phyloP scores from a whole-genome alignment of 1,140 invertebrate genomes.

The Chymomyza costata region DNA sequence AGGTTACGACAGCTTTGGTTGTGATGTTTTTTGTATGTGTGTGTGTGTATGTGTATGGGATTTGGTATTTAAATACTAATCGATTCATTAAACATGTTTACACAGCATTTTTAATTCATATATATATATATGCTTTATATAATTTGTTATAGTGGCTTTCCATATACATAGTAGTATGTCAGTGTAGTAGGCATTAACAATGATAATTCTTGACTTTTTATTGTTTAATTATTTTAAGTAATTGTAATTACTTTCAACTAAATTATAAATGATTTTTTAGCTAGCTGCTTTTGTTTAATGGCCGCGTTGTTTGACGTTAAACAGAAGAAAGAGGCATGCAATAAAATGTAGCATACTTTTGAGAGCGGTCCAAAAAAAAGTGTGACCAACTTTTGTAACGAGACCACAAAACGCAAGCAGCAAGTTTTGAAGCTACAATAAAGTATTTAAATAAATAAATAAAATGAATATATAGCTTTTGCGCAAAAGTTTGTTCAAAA shows the following conservation, averaged over 20 bases:
- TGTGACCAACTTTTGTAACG: too few relatives aligned
- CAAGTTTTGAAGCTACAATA: constrained; percentile 38
- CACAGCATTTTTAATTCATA: constrained; percentile 31
- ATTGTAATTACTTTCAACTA: too few relatives aligned
- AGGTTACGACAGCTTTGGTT: too few relatives aligned
- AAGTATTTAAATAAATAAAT: constrained; percentile 18
- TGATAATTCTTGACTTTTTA: too few relatives aligned
- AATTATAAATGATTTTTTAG: too few relatives aligned
- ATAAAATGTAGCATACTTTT: constrained; percentile 60
- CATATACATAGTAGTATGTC: constrained; percentile 41
- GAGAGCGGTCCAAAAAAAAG: constrained; percentile 38
- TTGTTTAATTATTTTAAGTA: too few relatives aligned
- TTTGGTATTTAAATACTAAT: constrained; percentile 55
- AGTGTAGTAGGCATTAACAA: constrained; percentile 24
- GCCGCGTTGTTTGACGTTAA: background rate
- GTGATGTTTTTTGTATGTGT: constrained; percentile 15
- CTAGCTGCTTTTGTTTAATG: constrained; percentile 38
- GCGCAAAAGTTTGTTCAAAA: too few relatives aligned
- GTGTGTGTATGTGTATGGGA: constrained; percentile 3
- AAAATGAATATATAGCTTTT: too few relatives aligned
- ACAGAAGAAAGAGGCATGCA: constrained; percentile 40
- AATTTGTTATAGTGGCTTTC: constrained; percentile 63
- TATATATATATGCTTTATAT: constrained; percentile 24
- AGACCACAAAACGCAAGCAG: constrained; percentile 50
- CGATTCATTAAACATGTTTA: constrained; percentile 65